phyloP scores from a whole-genome alignment of 1,140 invertebrate species.

The Papilio polyxenes region DNA sequence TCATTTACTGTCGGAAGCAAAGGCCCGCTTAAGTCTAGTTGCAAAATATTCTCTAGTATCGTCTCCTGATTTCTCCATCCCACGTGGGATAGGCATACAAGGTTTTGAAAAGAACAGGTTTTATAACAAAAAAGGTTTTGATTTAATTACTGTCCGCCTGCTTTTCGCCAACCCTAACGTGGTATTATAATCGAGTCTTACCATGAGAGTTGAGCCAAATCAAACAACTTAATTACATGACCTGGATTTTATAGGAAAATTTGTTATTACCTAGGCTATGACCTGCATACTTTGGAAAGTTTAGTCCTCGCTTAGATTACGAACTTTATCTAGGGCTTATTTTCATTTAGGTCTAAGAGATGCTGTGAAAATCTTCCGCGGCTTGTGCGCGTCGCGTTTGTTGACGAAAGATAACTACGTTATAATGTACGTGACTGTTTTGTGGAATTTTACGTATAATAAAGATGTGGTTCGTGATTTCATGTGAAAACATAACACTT shows the following conservation, averaged over 20 bases:
- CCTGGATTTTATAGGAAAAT: slow-evolving; percentile 35
- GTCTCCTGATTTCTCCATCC: too few species aligned
- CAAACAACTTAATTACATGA: slow-evolving; percentile 23
- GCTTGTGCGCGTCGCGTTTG: slow-evolving; percentile 35
- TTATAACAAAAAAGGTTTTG: too few species aligned
- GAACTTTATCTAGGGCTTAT: slow-evolving; percentile 33
- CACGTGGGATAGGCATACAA: too few species aligned
- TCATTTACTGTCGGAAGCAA: too few species aligned
- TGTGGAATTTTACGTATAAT: slow-evolving; percentile 30
- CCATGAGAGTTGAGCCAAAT: slow-evolving; percentile 28
- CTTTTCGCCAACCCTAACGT: background rate
- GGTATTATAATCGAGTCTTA: background rate
- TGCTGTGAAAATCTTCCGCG: slow-evolving; percentile 42
- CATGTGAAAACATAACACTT: background rate
- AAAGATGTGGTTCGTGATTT: slow-evolving; percentile 5
- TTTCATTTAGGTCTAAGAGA: slow-evolving; percentile 15
- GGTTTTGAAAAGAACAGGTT: too few species aligned
- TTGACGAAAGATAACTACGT: slow-evolving; percentile 44
- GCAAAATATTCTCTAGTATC: too few species aligned
- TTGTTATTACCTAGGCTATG: slow-evolving; percentile 33
- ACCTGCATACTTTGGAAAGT: slow-evolving; percentile 36
- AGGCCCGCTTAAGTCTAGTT: too few species aligned
- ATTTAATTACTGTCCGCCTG: too few species aligned
- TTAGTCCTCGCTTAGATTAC: slow-evolving; percentile 30
- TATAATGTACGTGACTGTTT: slow-evolving; percentile 37